Conservation (phyloP, 2,888 invertebrate genomes). For the Amphipyra berbera region DNA sequence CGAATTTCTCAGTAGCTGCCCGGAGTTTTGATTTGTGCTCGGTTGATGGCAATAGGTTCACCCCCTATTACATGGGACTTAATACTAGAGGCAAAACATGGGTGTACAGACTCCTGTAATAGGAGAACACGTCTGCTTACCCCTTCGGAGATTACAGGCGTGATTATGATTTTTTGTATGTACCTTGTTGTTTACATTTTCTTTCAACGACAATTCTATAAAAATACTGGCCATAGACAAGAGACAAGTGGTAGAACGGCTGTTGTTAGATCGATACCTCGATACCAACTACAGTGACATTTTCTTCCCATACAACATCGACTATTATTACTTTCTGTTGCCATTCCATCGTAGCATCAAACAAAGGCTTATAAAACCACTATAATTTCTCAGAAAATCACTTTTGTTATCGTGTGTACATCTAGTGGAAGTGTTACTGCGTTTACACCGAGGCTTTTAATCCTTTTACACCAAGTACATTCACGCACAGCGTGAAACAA, state of each 20-base stretch:
- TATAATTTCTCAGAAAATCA: conserved; percentile 29
- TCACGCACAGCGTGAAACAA: conserved; percentile 41
- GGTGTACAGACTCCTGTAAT: too few relatives aligned
- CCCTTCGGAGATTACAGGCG: too few relatives aligned
- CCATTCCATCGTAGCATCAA: conserved; percentile 9
- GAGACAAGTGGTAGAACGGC: background rate
- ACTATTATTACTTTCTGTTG: background rate
- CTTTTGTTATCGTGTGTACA: conserved; percentile 35
- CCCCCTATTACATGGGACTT: too few relatives aligned
- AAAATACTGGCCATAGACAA: background rate
- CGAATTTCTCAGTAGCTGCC: too few relatives aligned
- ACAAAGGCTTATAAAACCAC: conserved; percentile 18
- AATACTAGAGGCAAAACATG: too few relatives aligned
- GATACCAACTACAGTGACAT: background rate
- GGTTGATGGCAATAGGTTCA: too few relatives aligned
- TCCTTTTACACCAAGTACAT: conserved; percentile 22
- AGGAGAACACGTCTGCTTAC: too few relatives aligned
- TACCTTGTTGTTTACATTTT: background rate
- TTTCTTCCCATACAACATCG: background rate
- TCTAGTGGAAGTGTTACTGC: conserved; percentile 27
- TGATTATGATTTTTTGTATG: too few relatives aligned
- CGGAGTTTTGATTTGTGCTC: too few relatives aligned
- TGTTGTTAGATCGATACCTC: background rate
- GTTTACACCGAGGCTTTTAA: conserved; percentile 21
- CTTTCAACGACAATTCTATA: background rate